Percentiles rank a stretch among this genome's conserved stretches.
phyloP scores from a whole-genome alignment of 2,113 vertebrate species.

The Corapipo altera region DNA sequence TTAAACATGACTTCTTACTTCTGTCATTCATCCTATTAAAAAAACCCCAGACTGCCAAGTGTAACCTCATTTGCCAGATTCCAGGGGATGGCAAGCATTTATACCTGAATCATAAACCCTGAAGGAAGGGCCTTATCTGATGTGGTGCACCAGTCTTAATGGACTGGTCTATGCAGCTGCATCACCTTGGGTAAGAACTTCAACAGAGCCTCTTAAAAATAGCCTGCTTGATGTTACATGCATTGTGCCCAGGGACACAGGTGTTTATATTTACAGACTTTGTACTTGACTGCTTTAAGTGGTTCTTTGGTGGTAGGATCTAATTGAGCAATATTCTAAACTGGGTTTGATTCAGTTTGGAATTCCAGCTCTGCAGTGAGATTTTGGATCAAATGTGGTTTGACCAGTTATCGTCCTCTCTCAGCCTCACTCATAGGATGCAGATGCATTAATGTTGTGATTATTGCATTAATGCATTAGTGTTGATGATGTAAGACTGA shows the following conservation, averaged over 20 bases:
- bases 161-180: slow-evolving; percentile 50
- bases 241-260: neutral
- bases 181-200: slow-evolving; percentile 54
- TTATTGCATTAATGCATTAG: no score
- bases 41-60: slow-evolving; percentile 38
- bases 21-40: slow-evolving; percentile 39
- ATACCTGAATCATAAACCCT: slow-evolving; percentile 43
- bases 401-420: neutral
- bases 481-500: neutral
- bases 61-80: slow-evolving; percentile 34
- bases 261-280: slow-evolving; percentile 1
- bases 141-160: slow-evolving; percentile 45
- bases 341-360: neutral
- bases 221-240: neutral
- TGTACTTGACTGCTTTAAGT: neutral
- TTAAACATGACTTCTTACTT: neutral
- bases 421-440: neutral
- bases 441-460: neutral
- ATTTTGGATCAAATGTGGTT: neutral
- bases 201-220: neutral
- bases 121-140: slow-evolving; percentile 52
- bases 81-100: neutral
- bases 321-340: neutral
- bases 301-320: neutral
- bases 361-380: neutral